Evolutionary conservation across 2,797 vertebrate species (phyloP).

Genomic region (Ataeniobius toweri): DNA sequence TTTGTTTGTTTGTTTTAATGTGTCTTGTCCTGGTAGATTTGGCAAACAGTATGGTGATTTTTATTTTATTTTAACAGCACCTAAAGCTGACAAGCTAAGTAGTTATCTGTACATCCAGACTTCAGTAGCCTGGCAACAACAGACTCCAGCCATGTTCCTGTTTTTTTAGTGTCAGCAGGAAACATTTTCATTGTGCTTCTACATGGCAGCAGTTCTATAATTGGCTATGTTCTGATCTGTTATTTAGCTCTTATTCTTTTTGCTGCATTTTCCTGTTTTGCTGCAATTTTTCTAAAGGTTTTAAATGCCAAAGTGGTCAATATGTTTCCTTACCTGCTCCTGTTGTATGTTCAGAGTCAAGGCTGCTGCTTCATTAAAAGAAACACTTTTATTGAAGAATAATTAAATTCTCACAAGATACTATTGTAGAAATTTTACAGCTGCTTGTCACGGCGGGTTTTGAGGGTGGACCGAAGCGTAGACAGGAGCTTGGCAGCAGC

Average conservation of each 20-base stretch:
- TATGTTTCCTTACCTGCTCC: slow-evolving; percentile 5
- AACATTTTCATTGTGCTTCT: slow-evolving; percentile 6
- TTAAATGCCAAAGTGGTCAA: slow-evolving; percentile 3
- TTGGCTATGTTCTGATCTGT: not conserved
- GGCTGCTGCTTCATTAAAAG: not conserved
- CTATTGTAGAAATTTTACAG: not conserved
- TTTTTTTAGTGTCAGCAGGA: slow-evolving; percentile 17
- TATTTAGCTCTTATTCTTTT: not conserved
- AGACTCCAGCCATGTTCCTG: slow-evolving; percentile 7
- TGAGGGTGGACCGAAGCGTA: too few species aligned
- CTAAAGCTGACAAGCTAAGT: not conserved
- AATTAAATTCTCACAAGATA: not conserved
- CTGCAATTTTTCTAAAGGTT: not conserved
- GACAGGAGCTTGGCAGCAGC: too few species aligned
- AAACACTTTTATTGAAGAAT: not conserved
- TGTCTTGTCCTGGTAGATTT: not conserved
- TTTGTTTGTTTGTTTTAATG: not conserved
- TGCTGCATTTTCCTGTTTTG: not conserved
- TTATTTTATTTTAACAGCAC: not conserved
- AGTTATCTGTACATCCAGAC: not conserved
- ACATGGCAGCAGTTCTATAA: not conserved
- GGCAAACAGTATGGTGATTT: not conserved
- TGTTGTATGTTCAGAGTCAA: not conserved
- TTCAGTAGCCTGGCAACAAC: slow-evolving; percentile 23
- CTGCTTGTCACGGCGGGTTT: not conserved